phyloP scores from a whole-genome alignment of 2,888 invertebrate species.

The Sepioteuthis lessoniana region DNA sequence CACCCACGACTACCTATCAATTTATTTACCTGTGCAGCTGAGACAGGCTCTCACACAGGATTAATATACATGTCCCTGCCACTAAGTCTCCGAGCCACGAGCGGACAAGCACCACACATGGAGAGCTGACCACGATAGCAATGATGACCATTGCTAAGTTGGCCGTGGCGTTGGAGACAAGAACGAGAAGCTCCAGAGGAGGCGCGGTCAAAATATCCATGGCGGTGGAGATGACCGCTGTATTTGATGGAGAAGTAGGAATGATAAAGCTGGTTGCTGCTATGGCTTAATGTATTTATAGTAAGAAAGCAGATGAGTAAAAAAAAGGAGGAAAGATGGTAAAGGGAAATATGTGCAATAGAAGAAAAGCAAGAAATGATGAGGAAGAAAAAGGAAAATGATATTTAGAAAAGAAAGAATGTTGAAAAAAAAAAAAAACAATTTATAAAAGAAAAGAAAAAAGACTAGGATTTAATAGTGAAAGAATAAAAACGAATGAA shows the following conservation, averaged over 20 bases:
- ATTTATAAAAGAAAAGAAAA: too few species aligned
- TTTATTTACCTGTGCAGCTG: slow-evolving; percentile 10
- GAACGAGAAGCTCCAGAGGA: background rate
- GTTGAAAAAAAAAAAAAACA: too few species aligned
- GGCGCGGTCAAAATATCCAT: background rate
- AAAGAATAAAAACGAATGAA: too few species aligned
- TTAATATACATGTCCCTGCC: slow-evolving; percentile 33
- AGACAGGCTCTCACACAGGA: background rate
- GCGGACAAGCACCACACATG: slow-evolving; percentile 33
- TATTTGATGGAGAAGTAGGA: background rate
- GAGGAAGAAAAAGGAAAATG: too few species aligned
- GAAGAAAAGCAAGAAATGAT: too few species aligned
- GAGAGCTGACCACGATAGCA: background rate
- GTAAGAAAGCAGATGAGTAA: background rate
- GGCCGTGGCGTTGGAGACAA: background rate
- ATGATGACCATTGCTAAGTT: background rate
- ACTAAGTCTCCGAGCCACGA: slow-evolving; percentile 18
- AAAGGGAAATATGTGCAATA: background rate
- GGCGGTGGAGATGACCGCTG: background rate
- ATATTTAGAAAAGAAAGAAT: too few species aligned
- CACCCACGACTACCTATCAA: slow-evolving; percentile 4
- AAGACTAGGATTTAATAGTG: too few species aligned
- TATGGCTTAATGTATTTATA: background rate
- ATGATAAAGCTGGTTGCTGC: background rate
- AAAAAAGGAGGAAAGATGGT: background rate